Evolutionary conservation across 2,797 vertebrate genomes (phyloP), one percentile per base, ranked within the genome.

Genomic region (Hirundo rustica): DNA sequence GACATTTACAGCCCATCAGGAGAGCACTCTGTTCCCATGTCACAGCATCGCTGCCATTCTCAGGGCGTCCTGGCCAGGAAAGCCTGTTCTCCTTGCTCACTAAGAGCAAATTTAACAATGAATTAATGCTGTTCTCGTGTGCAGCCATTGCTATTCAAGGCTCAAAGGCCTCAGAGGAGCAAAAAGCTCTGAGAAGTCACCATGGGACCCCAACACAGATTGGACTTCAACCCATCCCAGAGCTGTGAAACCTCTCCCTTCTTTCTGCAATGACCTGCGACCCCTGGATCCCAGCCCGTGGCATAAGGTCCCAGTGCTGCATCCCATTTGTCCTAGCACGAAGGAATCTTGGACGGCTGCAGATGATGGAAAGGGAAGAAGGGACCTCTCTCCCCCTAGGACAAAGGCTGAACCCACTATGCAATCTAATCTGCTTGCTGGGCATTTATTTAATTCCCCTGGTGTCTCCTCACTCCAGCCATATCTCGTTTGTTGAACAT

Each of bases 361-460:
- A 48, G 80, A 73, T 70, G 91, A 94, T 9, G 87, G 89, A 93
- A 61, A 77, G 51, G 87, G 76, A 75, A 88, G 89, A 86, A 66
- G 55, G 34, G 80, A 90, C 80, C 60, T 92, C 83, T 93, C 47
- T 57, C 25, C 30, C 45, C 42, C 23, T 2, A 76, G 60, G 82
- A 94, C 76, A 94, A 96, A 95, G 75, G 86, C 81, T 77, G 80
- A 90, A 84, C 50, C 83, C 64, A 77, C 93, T 61, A 19, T 30
- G 80, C 53, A 95, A 94, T 71, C 57, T 44, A 79, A 96, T 83
- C 61, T 30, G 79, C 85, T 93, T 85, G 80, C 80, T 82, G 93
- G 93, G 88, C 93, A 87, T 85, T 92, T 93, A 40, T 90, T 94
- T 61, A 54, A 95, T 82, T 93, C 96, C 93, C 89, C 64, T 81